These are phyloP conservation scores for Hymenopus coronatus DNA, from an alignment of 2,888 invertebrate species.

Conservation along the genomic window DNA sequence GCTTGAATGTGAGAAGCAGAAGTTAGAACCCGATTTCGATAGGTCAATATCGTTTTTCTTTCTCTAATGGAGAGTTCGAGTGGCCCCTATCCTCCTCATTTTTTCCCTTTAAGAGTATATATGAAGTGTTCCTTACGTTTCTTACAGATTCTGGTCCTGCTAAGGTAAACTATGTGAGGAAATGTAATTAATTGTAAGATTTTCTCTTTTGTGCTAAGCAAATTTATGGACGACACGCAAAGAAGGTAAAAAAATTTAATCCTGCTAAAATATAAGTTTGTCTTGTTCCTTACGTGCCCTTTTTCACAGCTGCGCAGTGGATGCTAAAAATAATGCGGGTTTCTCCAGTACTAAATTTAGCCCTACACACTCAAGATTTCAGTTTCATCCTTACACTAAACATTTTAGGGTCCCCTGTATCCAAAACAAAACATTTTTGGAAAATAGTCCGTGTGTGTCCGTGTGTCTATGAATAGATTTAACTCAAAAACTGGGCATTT, in stretches of 20 bases:
- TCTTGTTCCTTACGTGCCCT: no score
- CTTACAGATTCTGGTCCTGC: background rate
- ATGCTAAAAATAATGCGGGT: no score
- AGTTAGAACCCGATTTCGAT: background rate
- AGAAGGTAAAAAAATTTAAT: background rate
- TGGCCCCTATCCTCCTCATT: background rate
- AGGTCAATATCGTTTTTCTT: background rate
- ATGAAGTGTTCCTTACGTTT: background rate
- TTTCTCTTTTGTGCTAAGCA: background rate
- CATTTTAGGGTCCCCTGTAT: no score
- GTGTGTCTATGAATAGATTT: no score
- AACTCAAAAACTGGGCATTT: no score
- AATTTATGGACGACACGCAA: background rate
- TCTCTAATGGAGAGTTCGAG: background rate
- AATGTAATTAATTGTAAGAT: background rate
- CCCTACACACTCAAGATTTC: no score
- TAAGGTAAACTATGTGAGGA: background rate
- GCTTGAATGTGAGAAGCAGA: background rate
- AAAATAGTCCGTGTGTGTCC: no score
- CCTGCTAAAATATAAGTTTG: background rate
- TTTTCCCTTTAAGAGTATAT: background rate
- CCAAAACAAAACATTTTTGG: no score
- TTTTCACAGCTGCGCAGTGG: no score
- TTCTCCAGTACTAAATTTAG: no score
- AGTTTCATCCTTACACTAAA: no score